A percentile compares a stretch with the other conserved stretches of the same genome.
phyloP scores from a whole-genome alignment of 2,888 invertebrate species.

The Cepaea hortensis region DNA sequence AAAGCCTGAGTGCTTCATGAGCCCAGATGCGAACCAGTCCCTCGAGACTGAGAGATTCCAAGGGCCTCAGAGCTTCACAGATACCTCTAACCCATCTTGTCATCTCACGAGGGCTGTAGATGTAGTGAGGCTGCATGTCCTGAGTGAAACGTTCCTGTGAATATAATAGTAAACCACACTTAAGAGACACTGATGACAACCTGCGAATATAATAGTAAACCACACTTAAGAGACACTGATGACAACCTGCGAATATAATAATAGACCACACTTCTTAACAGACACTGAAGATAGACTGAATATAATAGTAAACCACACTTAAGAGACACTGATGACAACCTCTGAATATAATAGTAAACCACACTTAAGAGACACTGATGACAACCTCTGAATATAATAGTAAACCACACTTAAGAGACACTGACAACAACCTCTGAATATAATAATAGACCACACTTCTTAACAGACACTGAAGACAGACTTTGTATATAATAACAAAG shows the following conservation, averaged over 20 bases:
- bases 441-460: too few species aligned
- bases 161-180: not conserved
- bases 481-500: too few species aligned
- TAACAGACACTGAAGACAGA: too few species aligned
- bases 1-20: conserved; percentile 96
- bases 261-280: too few species aligned
- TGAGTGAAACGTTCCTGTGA: conserved; percentile 93
- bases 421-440: too few species aligned
- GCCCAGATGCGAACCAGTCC: conserved; percentile 99
- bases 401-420: too few species aligned
- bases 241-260: too few species aligned
- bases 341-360: too few species aligned
- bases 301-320: too few species aligned
- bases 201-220: not conserved
- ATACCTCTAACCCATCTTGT: conserved; percentile 99
- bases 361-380: not conserved
- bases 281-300: too few species aligned
- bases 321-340: too few species aligned
- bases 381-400: not conserved
- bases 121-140: conserved; percentile 99
- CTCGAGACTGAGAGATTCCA: conserved; percentile 93
- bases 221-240: too few species aligned
- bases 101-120: conserved; percentile 98
- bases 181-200: not conserved
- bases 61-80: conserved; percentile 96